Conservation (phyloP, 2,797 vertebrate species). For the Heteromormyrus szaboi region DNA sequence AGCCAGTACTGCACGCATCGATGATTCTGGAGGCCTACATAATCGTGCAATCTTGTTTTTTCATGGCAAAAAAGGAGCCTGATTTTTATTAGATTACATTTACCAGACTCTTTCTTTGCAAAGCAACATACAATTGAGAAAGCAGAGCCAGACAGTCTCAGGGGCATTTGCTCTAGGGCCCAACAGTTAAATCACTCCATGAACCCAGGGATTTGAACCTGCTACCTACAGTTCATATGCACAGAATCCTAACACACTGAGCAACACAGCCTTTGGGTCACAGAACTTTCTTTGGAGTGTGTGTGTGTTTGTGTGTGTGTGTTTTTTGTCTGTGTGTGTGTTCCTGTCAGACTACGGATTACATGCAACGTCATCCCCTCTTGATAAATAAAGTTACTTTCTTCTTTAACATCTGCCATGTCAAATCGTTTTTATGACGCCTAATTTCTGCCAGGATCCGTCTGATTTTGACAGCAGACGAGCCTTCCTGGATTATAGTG, state of each 20-base stretch:
- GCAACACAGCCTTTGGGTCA: background rate
- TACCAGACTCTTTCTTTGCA: background rate
- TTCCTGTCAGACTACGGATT: constrained; percentile 63
- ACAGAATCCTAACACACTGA: background rate
- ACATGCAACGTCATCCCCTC: constrained; percentile 56
- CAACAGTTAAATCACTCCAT: background rate
- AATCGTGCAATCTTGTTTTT: constrained; percentile 33
- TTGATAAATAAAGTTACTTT: constrained; percentile 53
- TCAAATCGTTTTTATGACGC: constrained; percentile 63
- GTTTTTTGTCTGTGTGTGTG: background rate
- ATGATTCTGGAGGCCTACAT: constrained; percentile 40
- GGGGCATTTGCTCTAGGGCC: background rate
- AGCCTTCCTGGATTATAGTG: constrained; percentile 58
- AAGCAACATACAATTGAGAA: background rate
- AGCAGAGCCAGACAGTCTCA: background rate
- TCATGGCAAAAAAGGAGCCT: constrained; percentile 60
- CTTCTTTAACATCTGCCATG: constrained; percentile 53
- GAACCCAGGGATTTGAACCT: background rate
- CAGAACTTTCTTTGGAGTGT: too few relatives aligned
- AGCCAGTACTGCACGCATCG: constrained; percentile 67
- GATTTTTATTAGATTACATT: background rate
- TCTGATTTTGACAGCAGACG: constrained; percentile 58
- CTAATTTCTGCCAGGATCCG: constrained; percentile 49
- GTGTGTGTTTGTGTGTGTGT: too few relatives aligned
- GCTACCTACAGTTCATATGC: background rate